A percentile compares a stretch with the other conserved stretches of the same genome.
Conservation (phyloP, 2,113 vertebrate species). For the Rhipidura dahli region DNA sequence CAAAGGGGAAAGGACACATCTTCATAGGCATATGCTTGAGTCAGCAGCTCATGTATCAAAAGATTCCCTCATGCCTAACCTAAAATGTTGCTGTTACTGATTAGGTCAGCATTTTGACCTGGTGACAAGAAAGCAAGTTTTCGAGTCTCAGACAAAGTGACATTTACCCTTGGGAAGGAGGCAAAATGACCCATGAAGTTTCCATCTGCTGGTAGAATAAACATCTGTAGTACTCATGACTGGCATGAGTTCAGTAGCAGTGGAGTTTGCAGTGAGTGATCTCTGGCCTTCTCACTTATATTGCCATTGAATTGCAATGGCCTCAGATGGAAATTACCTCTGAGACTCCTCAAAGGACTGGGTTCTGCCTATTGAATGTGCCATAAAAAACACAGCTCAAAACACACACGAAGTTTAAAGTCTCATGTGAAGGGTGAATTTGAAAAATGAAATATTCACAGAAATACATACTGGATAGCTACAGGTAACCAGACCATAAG, state of each 20-base stretch:
- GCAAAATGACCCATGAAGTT: slow-evolving; percentile 38
- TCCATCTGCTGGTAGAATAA: slow-evolving; percentile 37
- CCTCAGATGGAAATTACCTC: not conserved
- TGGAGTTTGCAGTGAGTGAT: not conserved
- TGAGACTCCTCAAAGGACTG: not conserved
- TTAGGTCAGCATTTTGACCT: not conserved
- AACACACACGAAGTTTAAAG: not conserved
- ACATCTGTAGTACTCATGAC: slow-evolving; percentile 13
- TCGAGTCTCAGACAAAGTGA: slow-evolving; percentile 5
- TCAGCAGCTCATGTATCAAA: slow-evolving; percentile 1
- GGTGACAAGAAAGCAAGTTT: slow-evolving; percentile 2
- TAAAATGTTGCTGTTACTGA: slow-evolving; percentile 5
- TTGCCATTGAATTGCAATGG: not conserved
- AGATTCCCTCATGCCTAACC: not conserved
- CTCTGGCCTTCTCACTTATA: not conserved
- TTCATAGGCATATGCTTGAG: not conserved
- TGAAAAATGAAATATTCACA: not conserved
- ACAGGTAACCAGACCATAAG: not conserved
- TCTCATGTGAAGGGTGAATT: not conserved
- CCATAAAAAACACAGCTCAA: not conserved
- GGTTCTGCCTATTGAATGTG: not conserved
- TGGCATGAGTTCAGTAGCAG: not conserved
- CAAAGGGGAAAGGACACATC: not conserved
- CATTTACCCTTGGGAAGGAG: slow-evolving; percentile 32
- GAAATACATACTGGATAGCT: not conserved